Conservation (phyloP, 2,113 vertebrate species). For the Paralichthys olivaceus region DNA sequence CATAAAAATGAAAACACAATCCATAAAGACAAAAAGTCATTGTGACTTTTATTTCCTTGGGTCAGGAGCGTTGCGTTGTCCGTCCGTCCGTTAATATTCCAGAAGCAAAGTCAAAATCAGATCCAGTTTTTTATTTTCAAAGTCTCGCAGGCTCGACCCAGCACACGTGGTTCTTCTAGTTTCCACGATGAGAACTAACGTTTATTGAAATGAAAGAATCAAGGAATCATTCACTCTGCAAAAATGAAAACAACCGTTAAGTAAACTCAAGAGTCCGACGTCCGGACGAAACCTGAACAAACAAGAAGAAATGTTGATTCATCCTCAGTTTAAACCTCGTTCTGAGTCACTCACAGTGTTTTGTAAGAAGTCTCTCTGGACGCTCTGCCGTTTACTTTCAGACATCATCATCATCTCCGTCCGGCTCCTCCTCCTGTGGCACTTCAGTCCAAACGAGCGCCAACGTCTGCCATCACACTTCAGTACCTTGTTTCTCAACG, state of each 20-base stretch:
- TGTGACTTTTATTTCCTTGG: background rate
- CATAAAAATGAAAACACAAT: background rate
- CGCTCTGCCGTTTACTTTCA: conserved; percentile 7
- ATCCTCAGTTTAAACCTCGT: background rate
- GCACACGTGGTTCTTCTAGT: background rate
- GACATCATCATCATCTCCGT: no score
- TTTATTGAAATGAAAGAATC: conserved; percentile 6
- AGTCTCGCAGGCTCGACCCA: background rate
- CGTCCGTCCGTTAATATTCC: background rate
- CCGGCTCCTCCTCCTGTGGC: no score
- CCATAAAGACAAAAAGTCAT: background rate
- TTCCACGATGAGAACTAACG: background rate
- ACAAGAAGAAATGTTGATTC: no score
- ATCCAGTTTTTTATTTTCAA: background rate
- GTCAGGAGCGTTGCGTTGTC: background rate
- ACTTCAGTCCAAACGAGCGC: no score
- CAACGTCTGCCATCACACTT: no score
- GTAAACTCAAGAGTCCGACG: background rate
- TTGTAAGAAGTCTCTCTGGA: background rate
- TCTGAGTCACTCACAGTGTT: conserved; percentile 40
- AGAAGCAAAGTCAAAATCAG: background rate
- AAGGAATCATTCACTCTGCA: background rate
- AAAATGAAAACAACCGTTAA: background rate
- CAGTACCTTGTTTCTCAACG: background rate
- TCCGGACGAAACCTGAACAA: background rate